Percentiles rank a stretch among this genome's conserved stretches.
These are phyloP conservation scores for Chirona hameri DNA, from an alignment of 2,888 invertebrate species.

Conservation along the genomic window DNA sequence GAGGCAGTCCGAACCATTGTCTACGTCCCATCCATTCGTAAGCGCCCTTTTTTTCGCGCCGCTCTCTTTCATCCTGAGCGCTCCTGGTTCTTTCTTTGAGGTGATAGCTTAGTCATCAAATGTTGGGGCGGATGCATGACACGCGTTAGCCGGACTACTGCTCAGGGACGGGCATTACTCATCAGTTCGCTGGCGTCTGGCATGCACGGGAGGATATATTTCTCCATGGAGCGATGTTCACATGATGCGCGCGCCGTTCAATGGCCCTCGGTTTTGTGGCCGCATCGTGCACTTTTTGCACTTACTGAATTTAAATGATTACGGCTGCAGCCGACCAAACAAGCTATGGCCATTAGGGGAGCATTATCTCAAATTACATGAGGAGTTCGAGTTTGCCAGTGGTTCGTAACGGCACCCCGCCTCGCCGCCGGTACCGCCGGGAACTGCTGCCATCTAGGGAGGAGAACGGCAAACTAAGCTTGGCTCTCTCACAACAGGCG, in stretches of 20 bases:
- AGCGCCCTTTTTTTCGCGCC: too few relatives aligned
- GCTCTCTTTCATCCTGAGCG: too few relatives aligned
- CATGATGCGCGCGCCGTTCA: neutral
- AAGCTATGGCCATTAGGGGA: neutral
- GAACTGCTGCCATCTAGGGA: neutral
- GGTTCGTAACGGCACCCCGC: neutral
- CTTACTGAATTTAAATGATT: neutral
- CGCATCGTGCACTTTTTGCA: neutral
- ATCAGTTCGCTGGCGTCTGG: too few relatives aligned
- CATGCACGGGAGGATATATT: too few relatives aligned
- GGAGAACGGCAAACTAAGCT: neutral
- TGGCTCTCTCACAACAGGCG: neutral
- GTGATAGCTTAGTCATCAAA: too few relatives aligned
- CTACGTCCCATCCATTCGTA: too few relatives aligned
- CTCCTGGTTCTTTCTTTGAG: too few relatives aligned
- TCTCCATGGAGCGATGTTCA: too few relatives aligned
- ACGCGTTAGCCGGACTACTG: too few relatives aligned
- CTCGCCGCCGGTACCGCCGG: neutral
- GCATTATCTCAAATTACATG: conserved; percentile 25
- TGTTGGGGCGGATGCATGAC: too few relatives aligned
- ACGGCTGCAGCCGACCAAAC: neutral
- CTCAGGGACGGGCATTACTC: too few relatives aligned
- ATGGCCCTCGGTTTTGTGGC: neutral
- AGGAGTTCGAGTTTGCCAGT: neutral
- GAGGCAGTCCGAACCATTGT: too few relatives aligned